These are phyloP conservation scores for Corythornis cristatus DNA, from an alignment of 2,113 vertebrate genomes.

Conservation along the genomic window DNA sequence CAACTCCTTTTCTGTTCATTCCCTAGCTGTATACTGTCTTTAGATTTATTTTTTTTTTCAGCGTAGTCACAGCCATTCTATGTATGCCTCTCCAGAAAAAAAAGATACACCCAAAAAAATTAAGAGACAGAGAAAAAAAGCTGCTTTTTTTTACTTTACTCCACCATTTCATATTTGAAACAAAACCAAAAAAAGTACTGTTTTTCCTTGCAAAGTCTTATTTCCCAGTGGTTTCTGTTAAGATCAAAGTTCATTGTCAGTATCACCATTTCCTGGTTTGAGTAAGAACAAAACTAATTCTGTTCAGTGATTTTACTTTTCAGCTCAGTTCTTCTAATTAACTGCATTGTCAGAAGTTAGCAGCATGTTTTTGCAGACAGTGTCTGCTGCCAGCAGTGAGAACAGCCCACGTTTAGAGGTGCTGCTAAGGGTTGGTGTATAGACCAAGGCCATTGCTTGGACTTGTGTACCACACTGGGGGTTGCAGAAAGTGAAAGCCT, in stretches of 20 bases:
- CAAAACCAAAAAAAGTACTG: background rate
- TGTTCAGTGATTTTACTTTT: too few relatives aligned
- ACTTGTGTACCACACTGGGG: too few relatives aligned
- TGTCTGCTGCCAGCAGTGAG: too few relatives aligned
- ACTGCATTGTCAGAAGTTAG: too few relatives aligned
- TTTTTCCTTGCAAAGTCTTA: background rate
- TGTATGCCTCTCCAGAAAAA: background rate
- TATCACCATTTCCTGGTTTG: background rate
- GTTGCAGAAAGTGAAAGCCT: too few relatives aligned
- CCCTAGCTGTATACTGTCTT: background rate
- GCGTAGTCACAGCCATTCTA: background rate
- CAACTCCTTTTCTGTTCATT: background rate
- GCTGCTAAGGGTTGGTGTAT: too few relatives aligned
- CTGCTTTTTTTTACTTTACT: background rate
- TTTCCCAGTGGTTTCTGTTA: background rate
- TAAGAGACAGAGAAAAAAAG: background rate
- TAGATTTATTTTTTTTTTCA: background rate
- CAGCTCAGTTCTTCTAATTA: too few relatives aligned
- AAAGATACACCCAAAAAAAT: background rate
- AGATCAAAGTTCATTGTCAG: background rate
- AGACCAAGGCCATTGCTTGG: too few relatives aligned
- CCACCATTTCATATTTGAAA: background rate
- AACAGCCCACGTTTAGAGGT: too few relatives aligned
- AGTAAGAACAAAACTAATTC: too few relatives aligned
- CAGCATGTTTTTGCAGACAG: too few relatives aligned